Evolutionary conservation across 2,888 invertebrate species (phyloP).

Genomic region (Tortrix viridana): DNA sequence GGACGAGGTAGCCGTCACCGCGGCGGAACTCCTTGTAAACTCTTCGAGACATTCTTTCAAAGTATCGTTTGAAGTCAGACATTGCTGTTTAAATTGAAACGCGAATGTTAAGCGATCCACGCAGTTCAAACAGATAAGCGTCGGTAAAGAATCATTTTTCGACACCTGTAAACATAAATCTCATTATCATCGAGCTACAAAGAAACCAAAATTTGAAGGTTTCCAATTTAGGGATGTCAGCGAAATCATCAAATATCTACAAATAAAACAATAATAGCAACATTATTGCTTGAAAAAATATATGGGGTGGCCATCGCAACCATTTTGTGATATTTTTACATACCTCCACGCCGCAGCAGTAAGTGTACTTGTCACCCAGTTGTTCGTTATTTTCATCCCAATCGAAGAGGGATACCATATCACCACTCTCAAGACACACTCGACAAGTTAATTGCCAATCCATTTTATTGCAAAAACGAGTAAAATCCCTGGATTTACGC

Average conservation of each 20-base stretch:
- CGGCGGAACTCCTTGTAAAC: slow-evolving; percentile 71
- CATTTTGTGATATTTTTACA: slow-evolving; percentile 79
- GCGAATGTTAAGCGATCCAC: slow-evolving; percentile 78
- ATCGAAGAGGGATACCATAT: slow-evolving; percentile 82
- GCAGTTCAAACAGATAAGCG: slow-evolving; percentile 78
- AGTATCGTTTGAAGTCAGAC: slow-evolving; percentile 76
- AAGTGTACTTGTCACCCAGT: slow-evolving; percentile 79
- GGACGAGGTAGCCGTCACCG: slow-evolving; percentile 55
- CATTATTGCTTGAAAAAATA: slow-evolving; percentile 77
- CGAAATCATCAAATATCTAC: slow-evolving; percentile 64
- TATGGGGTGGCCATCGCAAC: slow-evolving; percentile 84
- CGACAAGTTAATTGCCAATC: slow-evolving; percentile 83
- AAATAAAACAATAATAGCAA: slow-evolving; percentile 78
- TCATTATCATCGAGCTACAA: slow-evolving; percentile 24
- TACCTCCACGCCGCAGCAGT: slow-evolving; percentile 80
- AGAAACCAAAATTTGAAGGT: slow-evolving; percentile 44
- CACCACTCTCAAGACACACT: slow-evolving; percentile 79
- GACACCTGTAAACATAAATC: slow-evolving; percentile 63
- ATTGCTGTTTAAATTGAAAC: slow-evolving; percentile 80
- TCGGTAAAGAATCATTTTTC: slow-evolving; percentile 76
- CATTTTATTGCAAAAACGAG: slow-evolving; percentile 59
- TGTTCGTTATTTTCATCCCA: slow-evolving; percentile 84
- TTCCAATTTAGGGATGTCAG: slow-evolving; percentile 73
- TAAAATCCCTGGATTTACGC: slow-evolving; percentile 37
- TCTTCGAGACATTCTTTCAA: slow-evolving; percentile 79